phyloP scores from a whole-genome alignment of 1,140 invertebrate species.

The Drosophila nebulosa region DNA sequence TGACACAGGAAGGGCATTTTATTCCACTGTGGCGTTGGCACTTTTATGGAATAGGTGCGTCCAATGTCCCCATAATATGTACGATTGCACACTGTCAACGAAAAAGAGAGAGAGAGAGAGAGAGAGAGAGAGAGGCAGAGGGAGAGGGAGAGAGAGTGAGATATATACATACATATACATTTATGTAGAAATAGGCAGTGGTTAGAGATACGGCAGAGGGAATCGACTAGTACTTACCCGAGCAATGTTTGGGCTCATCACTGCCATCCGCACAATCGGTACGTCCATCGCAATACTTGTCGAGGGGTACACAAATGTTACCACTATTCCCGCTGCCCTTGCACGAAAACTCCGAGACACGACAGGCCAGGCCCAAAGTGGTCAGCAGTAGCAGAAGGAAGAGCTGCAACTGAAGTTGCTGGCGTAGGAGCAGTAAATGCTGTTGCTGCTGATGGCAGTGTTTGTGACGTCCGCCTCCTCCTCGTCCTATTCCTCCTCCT shows the following conservation, averaged over 20 bases:
- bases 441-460: constrained; percentile 40
- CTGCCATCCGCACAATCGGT: constrained; percentile 91
- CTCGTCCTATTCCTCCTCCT: no score
- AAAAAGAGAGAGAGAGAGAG: not conserved
- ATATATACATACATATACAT: not conserved
- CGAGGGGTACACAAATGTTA: constrained; percentile 88
- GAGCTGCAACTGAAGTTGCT: constrained; percentile 38
- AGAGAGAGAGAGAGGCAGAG: no score
- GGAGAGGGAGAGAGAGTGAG: no score
- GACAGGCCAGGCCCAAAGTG: constrained; percentile 82
- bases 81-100: constrained; percentile 87
- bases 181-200: not conserved
- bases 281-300: constrained; percentile 91
- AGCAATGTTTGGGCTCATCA: constrained; percentile 91
- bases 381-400: constrained; percentile 39
- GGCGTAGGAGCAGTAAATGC: constrained; percentile 40
- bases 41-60: constrained; percentile 89
- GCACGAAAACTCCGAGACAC: constrained; percentile 92
- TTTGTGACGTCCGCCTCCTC: constrained; percentile 27
- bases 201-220: no score
- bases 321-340: constrained; percentile 85
- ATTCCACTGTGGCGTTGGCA: constrained; percentile 86
- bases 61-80: constrained; percentile 94
- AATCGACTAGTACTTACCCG: constrained; percentile 82
- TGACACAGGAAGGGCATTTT: constrained; percentile 92